Evolutionary conservation across 2,888 invertebrate genomes (phyloP), one percentile per base, ranked within the genome.

Genomic region (Boloria selene): DNA sequence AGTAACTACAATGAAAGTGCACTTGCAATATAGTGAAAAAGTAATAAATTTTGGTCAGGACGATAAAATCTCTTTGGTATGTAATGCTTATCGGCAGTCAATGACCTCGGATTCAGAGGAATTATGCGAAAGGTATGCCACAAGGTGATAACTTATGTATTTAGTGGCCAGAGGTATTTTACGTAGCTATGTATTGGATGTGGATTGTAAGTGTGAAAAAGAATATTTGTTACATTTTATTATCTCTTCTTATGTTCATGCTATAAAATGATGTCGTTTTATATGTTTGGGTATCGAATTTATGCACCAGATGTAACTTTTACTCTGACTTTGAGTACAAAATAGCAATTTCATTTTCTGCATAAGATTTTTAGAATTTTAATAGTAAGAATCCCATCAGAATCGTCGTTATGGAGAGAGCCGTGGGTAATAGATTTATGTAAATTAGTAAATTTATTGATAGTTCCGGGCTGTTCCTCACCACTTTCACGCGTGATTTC

Each of bases 401-500:
- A 53, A 60, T n/a, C 22, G 45, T 59, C 62, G 62, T 65, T 62
- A 65, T 61, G 42, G 64, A 59, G 69, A 70, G 62, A 72, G 64
- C 50, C 60, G 59, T 38, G 10, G 31, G 31, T 65, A 65, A 70
- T 65, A 68, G 60, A 67, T 83, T 80, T 78, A 83, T 83, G 81
- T 84, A 86, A 88, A 86, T 84, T 77, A 79, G 72, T 69, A 75
- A 80, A 80, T 83, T 83, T 74, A 81, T 77, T 86, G 85, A 84
- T 83, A 79, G 85, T 87, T 89, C 71, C 59, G 74, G 75, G 75
- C 72, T 80, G 80, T 77, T 83, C 82, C 76, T 83, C 80, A 83
- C 85, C 80, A 86, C 90, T 90, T 90, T 90, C 90, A 82, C 88
- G 77, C 69, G 76, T 77, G 83, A 85, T 86, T 86, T 88, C 86